Conservation (phyloP, 1,140 invertebrate species). For the Drosophila hydei region DNA sequence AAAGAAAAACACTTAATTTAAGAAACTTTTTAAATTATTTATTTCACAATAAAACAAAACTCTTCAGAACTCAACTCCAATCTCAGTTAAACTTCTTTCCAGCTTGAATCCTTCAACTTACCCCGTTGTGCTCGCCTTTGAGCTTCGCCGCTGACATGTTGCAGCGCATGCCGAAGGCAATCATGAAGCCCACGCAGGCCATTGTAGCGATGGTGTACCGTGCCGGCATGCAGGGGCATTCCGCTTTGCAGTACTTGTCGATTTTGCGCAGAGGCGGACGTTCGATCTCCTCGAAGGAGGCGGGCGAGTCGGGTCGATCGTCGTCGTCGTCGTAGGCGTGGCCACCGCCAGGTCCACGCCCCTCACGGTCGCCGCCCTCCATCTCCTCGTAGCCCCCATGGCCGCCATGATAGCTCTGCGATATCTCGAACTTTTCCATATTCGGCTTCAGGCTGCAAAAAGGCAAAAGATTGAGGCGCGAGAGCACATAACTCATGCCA, state of each 20-base stretch:
- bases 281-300: conserved; percentile 88
- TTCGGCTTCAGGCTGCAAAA: conserved; percentile 75
- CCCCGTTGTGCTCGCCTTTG: conserved; percentile 86
- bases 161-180: conserved; percentile 97
- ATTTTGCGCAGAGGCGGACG: conserved; percentile 93
- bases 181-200: conserved; percentile 95
- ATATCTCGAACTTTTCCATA: conserved; percentile 87
- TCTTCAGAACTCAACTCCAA: too few species aligned
- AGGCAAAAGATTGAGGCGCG: background rate
- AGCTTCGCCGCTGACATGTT: conserved; percentile 98
- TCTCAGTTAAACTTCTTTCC: conserved; percentile 48
- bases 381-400: conserved; percentile 85
- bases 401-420: conserved; percentile 84
- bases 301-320: conserved; percentile 88
- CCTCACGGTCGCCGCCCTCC: conserved; percentile 85
- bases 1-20: too few species aligned
- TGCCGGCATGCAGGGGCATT: conserved; percentile 94
- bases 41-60: too few species aligned
- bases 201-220: conserved; percentile 94
- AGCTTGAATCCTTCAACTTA: conserved; percentile 73
- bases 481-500: conserved; percentile 65
- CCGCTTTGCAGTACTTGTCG: conserved; percentile 93
- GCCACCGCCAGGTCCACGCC: conserved; percentile 83
- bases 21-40: too few species aligned
- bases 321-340: conserved; percentile 84